Evolutionary conservation across 2,113 vertebrate species (phyloP), one percentile per base, ranked within the genome.

Genomic region (Clarias macrocephalus): DNA sequence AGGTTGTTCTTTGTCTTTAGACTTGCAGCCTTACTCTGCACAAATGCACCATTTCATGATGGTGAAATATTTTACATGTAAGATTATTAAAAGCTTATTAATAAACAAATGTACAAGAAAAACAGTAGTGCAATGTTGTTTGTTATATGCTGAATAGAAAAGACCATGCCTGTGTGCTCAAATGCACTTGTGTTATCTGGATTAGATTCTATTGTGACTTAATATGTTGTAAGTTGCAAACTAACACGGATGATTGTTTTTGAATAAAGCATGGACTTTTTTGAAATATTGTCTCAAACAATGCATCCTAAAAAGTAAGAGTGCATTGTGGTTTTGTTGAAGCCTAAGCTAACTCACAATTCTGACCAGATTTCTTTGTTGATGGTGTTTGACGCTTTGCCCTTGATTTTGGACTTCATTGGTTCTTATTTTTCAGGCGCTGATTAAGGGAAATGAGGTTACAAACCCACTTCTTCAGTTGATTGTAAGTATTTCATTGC

Each of bases 381-480:
- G 18, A 4, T 30, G 57, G 2, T 3, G 28, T 59, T 23, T 48
- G 48, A 30, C 0, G 7, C 16, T 80, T 19, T n/a, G 28, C 54
- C 21, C n/a, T 56, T 79, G 5, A 19, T 28, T 79, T 12, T 60
- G 15, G 15, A 5, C 33, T 3, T 52, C 60, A 54, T 23, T 83
- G 88, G 1, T 62, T 62, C 23, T 92, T 42, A 88, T 13, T 80
- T 91, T 83, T 1, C 77, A 96, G 95, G 92, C 92, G 86, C 91
- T 96, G 10, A 90, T 91, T 3, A 94, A 91, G 84, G 94, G 95
- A 79, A 88, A 15, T 8, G 60, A 90, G 37, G 83, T 84, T 1
- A 92, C 63, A 65, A 94, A 92, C 52, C 89, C 92, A 2, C 85
- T 95, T 52, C 94, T 96, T 70, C 95, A 96, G 85, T 60, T 94